Percentiles rank a stretch among this genome's conserved stretches.
Evolutionary conservation across 2,888 invertebrate genomes (phyloP).

Genomic region (Allacma fusca): DNA sequence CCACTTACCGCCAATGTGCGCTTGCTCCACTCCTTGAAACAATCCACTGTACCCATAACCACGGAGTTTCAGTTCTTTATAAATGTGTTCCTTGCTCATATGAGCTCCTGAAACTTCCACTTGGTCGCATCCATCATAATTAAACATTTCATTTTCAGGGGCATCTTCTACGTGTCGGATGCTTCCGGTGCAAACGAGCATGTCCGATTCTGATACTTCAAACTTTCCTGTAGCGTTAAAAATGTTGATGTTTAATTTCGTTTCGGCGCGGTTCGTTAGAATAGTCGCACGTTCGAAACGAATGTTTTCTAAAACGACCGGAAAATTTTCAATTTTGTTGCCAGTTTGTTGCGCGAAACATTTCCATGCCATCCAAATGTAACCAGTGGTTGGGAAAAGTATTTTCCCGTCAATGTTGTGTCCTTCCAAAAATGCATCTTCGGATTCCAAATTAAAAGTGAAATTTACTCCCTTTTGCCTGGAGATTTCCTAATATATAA

Average conservation of each 20-base stretch:
- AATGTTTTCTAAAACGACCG: slow-evolving; percentile 85
- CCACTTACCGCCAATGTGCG: slow-evolving; percentile 62
- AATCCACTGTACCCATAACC: slow-evolving; percentile 64
- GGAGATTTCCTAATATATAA: not conserved
- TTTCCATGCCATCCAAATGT: slow-evolving; percentile 83
- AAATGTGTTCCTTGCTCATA: slow-evolving; percentile 62
- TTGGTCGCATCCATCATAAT: slow-evolving; percentile 29
- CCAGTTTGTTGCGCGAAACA: slow-evolving; percentile 75
- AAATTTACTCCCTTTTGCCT: not conserved
- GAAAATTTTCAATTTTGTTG: slow-evolving; percentile 73
- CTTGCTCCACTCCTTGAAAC: slow-evolving; percentile 64
- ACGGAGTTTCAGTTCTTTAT: slow-evolving; percentile 63
- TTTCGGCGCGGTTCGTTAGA: too few species aligned
- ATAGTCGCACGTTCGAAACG: slow-evolving; percentile 84
- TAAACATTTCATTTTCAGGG: too few species aligned
- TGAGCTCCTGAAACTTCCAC: not conserved
- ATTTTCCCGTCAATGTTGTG: slow-evolving; percentile 89
- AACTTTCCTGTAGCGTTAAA: slow-evolving; percentile 76
- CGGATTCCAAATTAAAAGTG: slow-evolving; percentile 65
- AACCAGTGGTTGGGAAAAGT: slow-evolving; percentile 94
- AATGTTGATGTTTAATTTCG: slow-evolving; percentile 81
- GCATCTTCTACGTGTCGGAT: slow-evolving; percentile 36
- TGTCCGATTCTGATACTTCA: slow-evolving; percentile 64
- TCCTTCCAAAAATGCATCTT: slow-evolving; percentile 77
- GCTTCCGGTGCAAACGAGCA: slow-evolving; percentile 64